Evolutionary conservation across 2,888 invertebrate genomes (phyloP).

Genomic region (Brachypalpus laphriformis): DNA sequence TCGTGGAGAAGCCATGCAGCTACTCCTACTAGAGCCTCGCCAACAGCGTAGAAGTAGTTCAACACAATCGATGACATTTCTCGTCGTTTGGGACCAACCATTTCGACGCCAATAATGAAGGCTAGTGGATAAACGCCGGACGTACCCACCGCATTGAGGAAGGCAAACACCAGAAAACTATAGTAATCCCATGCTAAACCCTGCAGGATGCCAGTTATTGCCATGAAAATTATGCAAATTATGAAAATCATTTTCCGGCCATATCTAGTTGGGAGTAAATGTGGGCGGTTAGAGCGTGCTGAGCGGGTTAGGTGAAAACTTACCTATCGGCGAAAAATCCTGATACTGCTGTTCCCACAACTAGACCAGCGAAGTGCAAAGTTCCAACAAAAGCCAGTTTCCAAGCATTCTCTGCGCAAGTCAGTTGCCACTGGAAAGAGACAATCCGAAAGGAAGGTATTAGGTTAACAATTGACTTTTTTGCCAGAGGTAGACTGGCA

Average conservation of each 20-base stretch:
- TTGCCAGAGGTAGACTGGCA: too few species aligned
- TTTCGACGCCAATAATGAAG: conserved; percentile 86
- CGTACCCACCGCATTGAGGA: conserved; percentile 86
- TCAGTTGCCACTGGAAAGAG: conserved; percentile 84
- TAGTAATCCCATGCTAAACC: conserved; percentile 84
- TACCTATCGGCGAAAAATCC: conserved; percentile 86
- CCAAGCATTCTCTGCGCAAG: conserved; percentile 86
- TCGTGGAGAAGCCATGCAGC: conserved; percentile 85
- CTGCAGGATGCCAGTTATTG: conserved; percentile 84
- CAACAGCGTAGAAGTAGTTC: conserved; percentile 87
- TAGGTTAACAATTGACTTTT: neutral
- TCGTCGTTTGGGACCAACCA: conserved; percentile 86
- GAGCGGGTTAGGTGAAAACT: conserved; percentile 45
- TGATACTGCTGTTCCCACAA: conserved; percentile 85
- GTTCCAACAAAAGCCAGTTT: conserved; percentile 86
- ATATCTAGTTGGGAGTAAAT: conserved; percentile 79
- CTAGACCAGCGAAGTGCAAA: conserved; percentile 86
- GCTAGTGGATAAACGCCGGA: conserved; percentile 86
- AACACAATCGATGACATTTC: conserved; percentile 86
- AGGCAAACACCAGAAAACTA: conserved; percentile 84
- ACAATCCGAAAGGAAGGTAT: neutral
- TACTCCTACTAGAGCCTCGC: conserved; percentile 86
- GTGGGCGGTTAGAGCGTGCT: neutral
- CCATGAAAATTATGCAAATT: conserved; percentile 85
- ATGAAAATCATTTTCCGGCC: conserved; percentile 86